A percentile compares a stretch with the other conserved stretches of the same genome.
Conservation (phyloP, 2,113 vertebrate genomes). For the Puffinus mauretanicus region DNA sequence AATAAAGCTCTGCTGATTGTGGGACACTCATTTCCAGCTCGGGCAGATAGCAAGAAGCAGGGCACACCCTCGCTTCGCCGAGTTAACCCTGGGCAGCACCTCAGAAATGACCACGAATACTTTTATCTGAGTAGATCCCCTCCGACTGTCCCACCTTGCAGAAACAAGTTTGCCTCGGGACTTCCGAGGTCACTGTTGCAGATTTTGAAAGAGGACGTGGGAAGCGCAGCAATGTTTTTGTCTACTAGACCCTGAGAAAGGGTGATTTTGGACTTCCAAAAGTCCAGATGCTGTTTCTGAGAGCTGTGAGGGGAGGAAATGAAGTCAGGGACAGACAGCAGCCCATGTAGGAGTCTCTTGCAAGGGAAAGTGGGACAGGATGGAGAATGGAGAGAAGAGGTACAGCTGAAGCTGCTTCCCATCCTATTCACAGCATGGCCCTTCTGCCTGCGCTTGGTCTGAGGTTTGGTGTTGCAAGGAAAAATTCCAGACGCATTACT, state of each 20-base stretch:
- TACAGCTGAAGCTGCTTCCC: constrained; percentile 21
- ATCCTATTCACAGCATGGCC: constrained; percentile 5
- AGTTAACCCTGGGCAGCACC: background rate
- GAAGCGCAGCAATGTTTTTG: background rate
- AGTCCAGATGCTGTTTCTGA: constrained; percentile 21
- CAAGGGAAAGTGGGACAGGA: background rate
- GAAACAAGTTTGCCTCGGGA: background rate
- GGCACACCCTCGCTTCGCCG: background rate
- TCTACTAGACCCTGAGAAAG: constrained; percentile 7
- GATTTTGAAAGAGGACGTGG: background rate
- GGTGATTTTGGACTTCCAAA: background rate
- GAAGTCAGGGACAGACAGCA: background rate
- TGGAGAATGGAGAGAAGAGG: background rate
- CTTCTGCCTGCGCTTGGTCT: constrained; percentile 17
- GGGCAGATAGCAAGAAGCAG: background rate
- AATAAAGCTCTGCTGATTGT: background rate
- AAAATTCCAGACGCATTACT: constrained; percentile 70
- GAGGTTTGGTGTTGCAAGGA: constrained; percentile 66
- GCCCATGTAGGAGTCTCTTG: background rate
- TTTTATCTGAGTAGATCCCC: background rate
- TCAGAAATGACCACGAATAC: background rate
- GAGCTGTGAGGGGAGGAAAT: constrained; percentile 24
- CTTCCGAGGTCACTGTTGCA: background rate
- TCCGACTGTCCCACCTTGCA: background rate
- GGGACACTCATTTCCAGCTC: background rate